Evolutionary conservation across 2,113 vertebrate species (phyloP).

Genomic region (Anthoscopus minutus): DNA sequence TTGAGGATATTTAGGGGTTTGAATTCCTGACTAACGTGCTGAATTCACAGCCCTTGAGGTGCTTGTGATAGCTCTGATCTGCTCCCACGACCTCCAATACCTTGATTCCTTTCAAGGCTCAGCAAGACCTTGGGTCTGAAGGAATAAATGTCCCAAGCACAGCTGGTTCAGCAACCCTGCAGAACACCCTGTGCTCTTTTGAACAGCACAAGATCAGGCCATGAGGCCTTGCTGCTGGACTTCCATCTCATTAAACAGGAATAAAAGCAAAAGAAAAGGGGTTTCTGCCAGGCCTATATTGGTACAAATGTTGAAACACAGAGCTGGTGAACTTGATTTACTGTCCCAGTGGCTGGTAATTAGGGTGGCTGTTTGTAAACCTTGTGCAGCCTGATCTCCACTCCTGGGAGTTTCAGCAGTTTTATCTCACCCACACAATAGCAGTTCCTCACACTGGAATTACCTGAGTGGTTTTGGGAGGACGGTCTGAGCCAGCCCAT

Average conservation of each 20-base stretch:
- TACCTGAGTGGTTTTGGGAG: rapidly evolving
- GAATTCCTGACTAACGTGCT: neutral
- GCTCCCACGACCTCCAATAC: neutral
- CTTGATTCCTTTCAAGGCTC: neutral
- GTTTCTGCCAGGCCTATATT: neutral
- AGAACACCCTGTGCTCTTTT: neutral
- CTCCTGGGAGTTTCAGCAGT: neutral
- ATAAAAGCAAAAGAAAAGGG: neutral
- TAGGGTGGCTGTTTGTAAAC: neutral
- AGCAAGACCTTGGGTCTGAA: neutral
- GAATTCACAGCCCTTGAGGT: neutral
- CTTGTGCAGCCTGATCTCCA: neutral
- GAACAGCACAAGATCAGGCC: neutral
- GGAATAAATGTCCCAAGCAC: neutral
- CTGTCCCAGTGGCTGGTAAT: neutral
- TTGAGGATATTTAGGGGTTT: neutral
- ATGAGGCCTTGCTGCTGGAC: neutral
- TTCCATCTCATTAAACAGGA: neutral
- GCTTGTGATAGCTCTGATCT: neutral
- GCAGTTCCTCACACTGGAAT: neutral
- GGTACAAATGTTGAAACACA: neutral
- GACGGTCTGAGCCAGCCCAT: rapidly evolving
- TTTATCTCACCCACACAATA: neutral
- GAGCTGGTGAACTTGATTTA: neutral
- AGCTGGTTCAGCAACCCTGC: neutral